Evolutionary conservation across 1,140 invertebrate species (phyloP), one percentile per base, ranked within the genome.

Genomic region (Araneus ventricosus): DNA sequence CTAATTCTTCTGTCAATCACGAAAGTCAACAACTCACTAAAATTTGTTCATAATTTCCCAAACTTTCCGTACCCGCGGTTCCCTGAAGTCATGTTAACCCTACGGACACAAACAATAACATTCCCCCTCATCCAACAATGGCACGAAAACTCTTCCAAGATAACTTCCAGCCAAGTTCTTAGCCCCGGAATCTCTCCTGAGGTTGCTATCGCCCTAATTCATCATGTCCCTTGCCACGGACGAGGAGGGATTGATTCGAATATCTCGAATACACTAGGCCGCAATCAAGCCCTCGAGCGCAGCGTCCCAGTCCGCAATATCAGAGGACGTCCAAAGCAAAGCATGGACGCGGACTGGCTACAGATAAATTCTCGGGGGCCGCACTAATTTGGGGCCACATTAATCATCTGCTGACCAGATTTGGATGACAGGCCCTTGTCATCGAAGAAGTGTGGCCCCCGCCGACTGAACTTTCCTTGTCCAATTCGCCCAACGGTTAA

Each of bases 341-440:
- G 45, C 45, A 52, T 0, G 10, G 45, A 52, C 10, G 82, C 3
- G 41, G 52, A 84, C 39, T 10, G 82, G 70, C 70, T 75, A 84
- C 39, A 80, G 88, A 90, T 90, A 90, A 90, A 70, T 90, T 87
- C 52, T 57, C 88, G 41, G 27, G 52, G 27, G 41, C 17, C 52
- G 27, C 41, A n/a, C 63, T 90, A 90, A 90, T 90, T 90, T 90
- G 10, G 67, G 52, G 24, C 14, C 24, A 22, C 88, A 90, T 90
- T 80, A 79, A 90, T 90, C 88, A 90, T 80, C 34, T 70, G 4
- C 24, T 45, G 88, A 59, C 75, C 88, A 90, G 88, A 90, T 80
- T 90, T 90, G 59, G 70, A 34, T 80, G 88, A 90, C 88, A 90
- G 34, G 22, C 41, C 22, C 70, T 80, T 90, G 88, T 90, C 88